Evolutionary conservation across 2,797 vertebrate genomes (phyloP), one percentile per base, ranked within the genome.

Genomic region (Sebastes taczanowskii): DNA sequence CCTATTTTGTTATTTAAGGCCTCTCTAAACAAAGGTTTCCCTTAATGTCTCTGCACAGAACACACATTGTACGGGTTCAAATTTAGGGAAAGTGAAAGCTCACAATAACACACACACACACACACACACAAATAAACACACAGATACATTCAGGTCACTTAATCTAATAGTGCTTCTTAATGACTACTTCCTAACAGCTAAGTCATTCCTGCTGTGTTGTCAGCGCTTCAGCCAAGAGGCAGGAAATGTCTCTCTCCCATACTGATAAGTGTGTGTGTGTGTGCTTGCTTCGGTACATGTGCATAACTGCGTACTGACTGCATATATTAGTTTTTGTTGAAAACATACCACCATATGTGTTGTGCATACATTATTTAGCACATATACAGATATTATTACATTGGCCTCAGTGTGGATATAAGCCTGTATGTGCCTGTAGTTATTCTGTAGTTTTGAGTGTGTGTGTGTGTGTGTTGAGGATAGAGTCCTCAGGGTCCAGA

Each of bases 121-220:
- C 63, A 71, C 38, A 59, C 52, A 59, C 29, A 53, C 22, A 49
- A 11, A 30, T 3, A 70, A 6, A 16, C 72, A 81, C 76, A 84
- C 46, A 68, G 60, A 74, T 35, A 77, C 64, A 89, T 79, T 88
- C 74, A 85, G 82, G 71, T 77, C 68, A 74, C 79, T 60, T 81
- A 91, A 92, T 91, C 88, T 91, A 92, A 94, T 92, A 81, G 72
- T 46, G 71, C 30, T 71, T 77, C 81, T 46, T 74, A 80, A 87
- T 86, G 86, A 76, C 73, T 55, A 73, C 81, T 89, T 90, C 88
- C 88, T 86, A 81, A 84, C 75, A 67, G 78, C 82, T 14, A 68
- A 85, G 76, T 89, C 42, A 87, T 86, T 89, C 81, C 81, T 79
- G 67, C 81, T 83, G 80, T 85, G 77, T 80, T 68, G 55, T 69